Percentiles rank a stretch among this genome's conserved stretches.
These are phyloP conservation scores for Pantherophis alleghaniensis DNA, from an alignment of 2,797 vertebrate species.

Conservation along the genomic window DNA sequence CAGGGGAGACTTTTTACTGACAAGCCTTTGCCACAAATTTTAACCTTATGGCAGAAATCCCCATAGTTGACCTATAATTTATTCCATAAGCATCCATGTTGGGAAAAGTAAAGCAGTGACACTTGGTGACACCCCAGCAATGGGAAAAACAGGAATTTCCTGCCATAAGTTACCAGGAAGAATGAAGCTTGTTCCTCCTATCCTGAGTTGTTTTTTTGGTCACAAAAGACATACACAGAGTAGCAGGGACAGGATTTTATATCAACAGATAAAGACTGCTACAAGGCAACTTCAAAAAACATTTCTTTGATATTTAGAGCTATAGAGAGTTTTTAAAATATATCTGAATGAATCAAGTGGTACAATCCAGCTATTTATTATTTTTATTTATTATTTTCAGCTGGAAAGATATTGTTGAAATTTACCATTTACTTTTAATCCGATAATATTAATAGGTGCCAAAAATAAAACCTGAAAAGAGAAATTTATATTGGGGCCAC, in stretches of 20 bases:
- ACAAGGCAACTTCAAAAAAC: not conserved
- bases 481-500: not conserved
- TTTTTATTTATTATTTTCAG: not conserved
- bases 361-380: not conserved
- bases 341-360: not conserved
- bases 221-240: not conserved
- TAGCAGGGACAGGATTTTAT: not conserved
- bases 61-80: not conserved
- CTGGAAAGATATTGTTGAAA: not conserved
- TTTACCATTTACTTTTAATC: constrained; percentile 30
- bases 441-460: constrained; percentile 35
- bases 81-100: not conserved
- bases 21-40: not conserved
- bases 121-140: not conserved
- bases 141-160: not conserved
- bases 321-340: not conserved
- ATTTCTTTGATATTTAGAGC: not conserved
- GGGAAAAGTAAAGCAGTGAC: not conserved
- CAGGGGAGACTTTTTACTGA: not conserved
- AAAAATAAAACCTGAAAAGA: not conserved
- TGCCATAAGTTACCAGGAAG: not conserved
- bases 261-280: not conserved
- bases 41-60: not conserved
- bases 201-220: not conserved
- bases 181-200: not conserved